Evolutionary conservation across 2,888 invertebrate genomes (phyloP), one percentile per base, ranked within the genome.

Genomic region (Drosophila bunnanda): DNA sequence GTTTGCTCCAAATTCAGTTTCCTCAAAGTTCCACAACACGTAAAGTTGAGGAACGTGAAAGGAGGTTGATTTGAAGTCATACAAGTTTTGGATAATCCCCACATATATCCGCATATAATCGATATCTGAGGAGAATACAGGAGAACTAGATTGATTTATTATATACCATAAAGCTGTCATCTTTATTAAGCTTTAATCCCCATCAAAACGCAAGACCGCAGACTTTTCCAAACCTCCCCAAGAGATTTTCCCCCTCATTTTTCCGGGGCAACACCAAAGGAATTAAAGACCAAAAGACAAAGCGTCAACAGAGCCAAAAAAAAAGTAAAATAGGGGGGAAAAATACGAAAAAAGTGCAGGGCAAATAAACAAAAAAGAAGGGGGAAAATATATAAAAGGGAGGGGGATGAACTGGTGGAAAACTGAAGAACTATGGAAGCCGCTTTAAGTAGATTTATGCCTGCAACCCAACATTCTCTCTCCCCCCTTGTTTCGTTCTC

Each of bases 371-470:
- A 74, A 75, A 69, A 70, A 65, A n/a, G n/a, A n/a, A n/a, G n/a
- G 57, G 41, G 46, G 34, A 32, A 41, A 54, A 48, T n/a, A 46
- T 17, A 38, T 50, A 17, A n/a, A 34, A 38, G 32, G 15, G 28
- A 10, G 17, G 58, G 38, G 38, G 38, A 28, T 28, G 48, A 32
- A 15, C 13, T 32, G n/a, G 50, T 28, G 38, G 32, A 43, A 46
- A 52, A 57, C 62, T 46, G 44, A 48, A 55, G 75, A 76, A 84
- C 76, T 82, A 82, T 88, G 72, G 78, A 81, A 89, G 79, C 89
- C 73, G 84, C 75, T 78, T 81, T 76, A 89, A 83, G 85, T 89
- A 83, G 81, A 89, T 85, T 85, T 85, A 83, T 89, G 84, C 76
- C 84, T 88, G 81, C 81, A 65, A 61, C 69, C 44, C 65, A 44